Evolutionary conservation across 1,140 invertebrate genomes (phyloP).

Genomic region (Lasioglossum baleicum): DNA sequence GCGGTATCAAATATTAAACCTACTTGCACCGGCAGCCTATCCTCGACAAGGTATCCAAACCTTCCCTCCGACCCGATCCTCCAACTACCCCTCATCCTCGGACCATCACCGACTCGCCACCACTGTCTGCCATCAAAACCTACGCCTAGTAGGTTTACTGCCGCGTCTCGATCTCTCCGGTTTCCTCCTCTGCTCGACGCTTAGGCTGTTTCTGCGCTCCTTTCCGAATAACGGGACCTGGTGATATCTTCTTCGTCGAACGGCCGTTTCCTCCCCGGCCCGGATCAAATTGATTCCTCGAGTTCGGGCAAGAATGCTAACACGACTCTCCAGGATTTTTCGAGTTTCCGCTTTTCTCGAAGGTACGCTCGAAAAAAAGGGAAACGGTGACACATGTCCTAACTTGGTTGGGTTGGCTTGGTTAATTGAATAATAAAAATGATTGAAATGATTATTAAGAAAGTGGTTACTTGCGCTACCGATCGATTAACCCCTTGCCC

Average conservation of each 20-base stretch:
- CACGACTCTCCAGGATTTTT: background rate
- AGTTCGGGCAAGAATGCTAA: slow-evolving; percentile 1
- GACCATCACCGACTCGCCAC: slow-evolving; percentile 43
- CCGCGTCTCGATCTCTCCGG: slow-evolving; percentile 55
- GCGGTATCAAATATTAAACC: slow-evolving; percentile 80
- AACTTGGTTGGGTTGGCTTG: no score
- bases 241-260: background rate
- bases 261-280: background rate
- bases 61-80: slow-evolving; percentile 54
- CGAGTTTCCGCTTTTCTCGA: background rate
- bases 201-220: slow-evolving; percentile 36
- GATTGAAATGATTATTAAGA: no score
- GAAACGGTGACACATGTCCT: background rate
- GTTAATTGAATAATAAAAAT: no score
- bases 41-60: slow-evolving; percentile 67
- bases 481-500: no score
- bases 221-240: slow-evolving; percentile 1
- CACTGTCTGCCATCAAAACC: slow-evolving; percentile 63
- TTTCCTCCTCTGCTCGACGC: slow-evolving; percentile 19
- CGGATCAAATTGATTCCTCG: background rate
- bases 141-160: slow-evolving; percentile 57
- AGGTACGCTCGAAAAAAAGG: background rate
- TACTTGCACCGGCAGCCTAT: slow-evolving; percentile 75
- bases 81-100: slow-evolving; percentile 42
- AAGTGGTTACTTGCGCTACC: no score